Base-by-base conservation (phyloP, 2,797 vertebrate species). In the Rhabdomys pumilio region DNA sequence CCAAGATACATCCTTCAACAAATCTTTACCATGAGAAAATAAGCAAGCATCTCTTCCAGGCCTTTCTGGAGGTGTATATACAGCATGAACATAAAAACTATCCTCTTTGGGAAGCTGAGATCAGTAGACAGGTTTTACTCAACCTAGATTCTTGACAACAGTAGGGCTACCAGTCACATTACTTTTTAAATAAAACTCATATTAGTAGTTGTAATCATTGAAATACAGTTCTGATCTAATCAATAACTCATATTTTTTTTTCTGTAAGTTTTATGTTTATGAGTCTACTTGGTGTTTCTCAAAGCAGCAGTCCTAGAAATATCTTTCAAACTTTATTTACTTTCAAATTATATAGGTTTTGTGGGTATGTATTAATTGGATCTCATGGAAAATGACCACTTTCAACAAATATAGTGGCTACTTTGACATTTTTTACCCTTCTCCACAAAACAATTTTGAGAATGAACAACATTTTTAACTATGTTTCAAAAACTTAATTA, bases 201-300 rank as follows among this genome's bases (percentile, higher is more conserved):
- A 47, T 77, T 75, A 96, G 31, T 83, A 1, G 55, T 61, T 34
- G 3, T 83, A 26, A n/a, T 20, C 26, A 34, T 73, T 81, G 59
- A 97, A 94, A 90, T 47, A 6, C 9, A 86, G 24, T 63, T 6
- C 4, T 24, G 53, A 69, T 63, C 4, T 44, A 29, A 69, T 63
- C 88, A 50, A 79, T 77, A 82, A 50, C 53, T 50, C n/a, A 17
- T 81, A 38, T 38, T 38, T 38, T 38, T 38, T 89, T 95, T 89
- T 81, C 19, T 63, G 84, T 84, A 87, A 55, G 4, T 55, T 84
- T 0, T 65, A 29, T 91, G 5, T 89, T 84, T 38, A 79, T 92
- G 88, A 90, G 65, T 12, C 94, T 87, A 81, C 9, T 88, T 91
- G 55, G 0, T 2, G 94, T 57, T 83, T 93, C 24, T 90, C 86